phyloP scores from a whole-genome alignment of 1,140 invertebrate genomes.

The Globodera rostochiensis region DNA sequence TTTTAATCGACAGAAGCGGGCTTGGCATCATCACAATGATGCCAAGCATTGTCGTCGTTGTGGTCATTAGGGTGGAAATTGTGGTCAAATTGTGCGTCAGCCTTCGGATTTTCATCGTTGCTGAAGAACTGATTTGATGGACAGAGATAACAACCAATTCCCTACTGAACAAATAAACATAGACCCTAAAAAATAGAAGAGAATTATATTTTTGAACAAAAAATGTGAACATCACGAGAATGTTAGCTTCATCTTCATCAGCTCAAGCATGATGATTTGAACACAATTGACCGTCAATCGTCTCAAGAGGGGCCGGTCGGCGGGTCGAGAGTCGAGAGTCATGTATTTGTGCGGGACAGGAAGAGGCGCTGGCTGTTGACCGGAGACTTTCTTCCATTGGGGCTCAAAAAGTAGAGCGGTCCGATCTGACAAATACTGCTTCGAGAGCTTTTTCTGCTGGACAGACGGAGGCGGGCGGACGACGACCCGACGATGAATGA shows the following conservation, averaged over 20 bases:
- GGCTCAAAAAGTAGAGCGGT: neutral
- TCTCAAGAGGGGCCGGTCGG: neutral
- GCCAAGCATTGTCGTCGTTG: neutral
- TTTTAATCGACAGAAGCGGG: neutral
- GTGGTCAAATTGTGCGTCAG: neutral
- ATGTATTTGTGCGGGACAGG: neutral
- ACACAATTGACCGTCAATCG: conserved; percentile 2
- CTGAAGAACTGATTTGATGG: too few species aligned
- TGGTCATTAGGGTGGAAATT: neutral
- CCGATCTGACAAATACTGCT: neutral
- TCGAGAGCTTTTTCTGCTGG: neutral
- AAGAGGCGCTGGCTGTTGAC: neutral
- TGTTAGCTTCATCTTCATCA: neutral
- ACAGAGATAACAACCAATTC: too few species aligned
- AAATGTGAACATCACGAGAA: neutral
- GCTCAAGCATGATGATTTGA: neutral
- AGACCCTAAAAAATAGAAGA: too few species aligned
- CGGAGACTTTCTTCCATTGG: neutral
- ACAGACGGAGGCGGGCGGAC: neutral
- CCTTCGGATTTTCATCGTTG: too few species aligned
- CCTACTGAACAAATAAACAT: too few species aligned
- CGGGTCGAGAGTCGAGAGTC: neutral
- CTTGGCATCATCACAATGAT: neutral
- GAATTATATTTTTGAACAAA: too few species aligned
- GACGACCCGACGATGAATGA: too few species aligned